Evolutionary conservation across 2,797 vertebrate genomes (phyloP).

Genomic region (Hephaestus fuliginosus): DNA sequence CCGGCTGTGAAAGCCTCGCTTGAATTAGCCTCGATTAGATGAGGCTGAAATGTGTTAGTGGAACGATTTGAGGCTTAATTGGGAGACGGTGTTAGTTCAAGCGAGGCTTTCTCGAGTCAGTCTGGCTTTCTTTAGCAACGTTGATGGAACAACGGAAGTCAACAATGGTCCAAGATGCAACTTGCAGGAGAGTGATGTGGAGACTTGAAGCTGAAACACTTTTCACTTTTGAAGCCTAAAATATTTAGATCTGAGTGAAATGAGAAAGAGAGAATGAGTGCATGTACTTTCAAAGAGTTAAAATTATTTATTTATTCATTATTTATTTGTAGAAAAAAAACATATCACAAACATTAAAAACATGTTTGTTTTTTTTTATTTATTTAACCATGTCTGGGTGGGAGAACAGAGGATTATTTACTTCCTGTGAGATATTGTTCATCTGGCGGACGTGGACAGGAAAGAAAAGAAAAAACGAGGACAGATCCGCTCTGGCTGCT

Average conservation of each 20-base stretch:
- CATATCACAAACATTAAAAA: not conserved
- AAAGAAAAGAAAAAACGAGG: not conserved
- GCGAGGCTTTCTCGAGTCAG: no score
- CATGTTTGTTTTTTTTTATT: not conserved
- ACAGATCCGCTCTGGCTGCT: conserved; percentile 3
- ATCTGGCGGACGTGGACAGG: conserved; percentile 4
- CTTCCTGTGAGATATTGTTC: conserved; percentile 25
- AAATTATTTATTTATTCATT: no score
- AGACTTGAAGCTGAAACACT: no score
- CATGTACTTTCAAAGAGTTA: not conserved
- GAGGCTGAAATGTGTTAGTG: no score
- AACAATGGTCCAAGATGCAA: not conserved
- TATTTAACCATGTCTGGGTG: no score
- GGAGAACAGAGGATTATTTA: conserved; percentile 4
- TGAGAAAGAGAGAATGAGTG: not conserved
- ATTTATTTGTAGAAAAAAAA: not conserved
- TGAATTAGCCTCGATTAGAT: no score
- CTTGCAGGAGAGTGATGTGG: no score
- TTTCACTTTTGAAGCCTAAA: not conserved
- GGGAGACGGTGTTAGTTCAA: no score
- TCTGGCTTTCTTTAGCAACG: no score
- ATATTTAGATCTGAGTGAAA: not conserved
- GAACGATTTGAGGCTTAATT: no score
- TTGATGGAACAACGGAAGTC: not conserved
- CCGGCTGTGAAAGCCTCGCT: no score